Base-by-base conservation (phyloP, 2,113 vertebrate genomes). In the Myrmecobius fasciatus region DNA sequence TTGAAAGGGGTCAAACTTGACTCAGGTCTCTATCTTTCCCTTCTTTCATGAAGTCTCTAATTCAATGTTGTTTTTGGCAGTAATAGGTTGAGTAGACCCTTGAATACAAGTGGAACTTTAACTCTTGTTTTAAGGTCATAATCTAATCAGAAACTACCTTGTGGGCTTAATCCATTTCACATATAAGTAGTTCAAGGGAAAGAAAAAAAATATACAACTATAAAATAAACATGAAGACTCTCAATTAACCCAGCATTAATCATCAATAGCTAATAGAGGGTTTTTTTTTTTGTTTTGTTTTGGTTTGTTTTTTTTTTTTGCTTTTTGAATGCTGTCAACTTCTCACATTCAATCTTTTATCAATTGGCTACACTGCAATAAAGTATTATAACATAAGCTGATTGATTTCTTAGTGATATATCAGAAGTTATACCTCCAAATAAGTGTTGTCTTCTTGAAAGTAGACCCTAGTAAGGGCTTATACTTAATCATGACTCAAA, bases 101-200 rank as follows among this genome's bases (percentile, higher is more conserved):
- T 94, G 28, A 47, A 52, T 88, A 91, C n/a, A 89, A 26, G 14
- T 17, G 9, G 3, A 52, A 47, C 1, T 6, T 52, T n/a, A n/a
- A 2, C 8, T 28, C 36, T 52, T 48, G 47, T 94, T 26, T 1
- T 3, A 48, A 52, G 51, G 91, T 88, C 92, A 52, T 25, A 94
- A n/a, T 46, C 52, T 25, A 92, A 54, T 47, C 31, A 52, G 2
- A 26, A 89, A 12, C 3, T 56, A 90, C 31, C 12, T 46, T 48
- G 25, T 36, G 11, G 52, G 0, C 60, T 56, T 95, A 36, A 93
- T 89, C 46, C 24, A 89, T 93, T 94, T 95, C 83, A 48, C 22
- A 94, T 89, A 31, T 43, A 49, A 46, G 52, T 93, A 1, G 1
- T 92, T 92, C 60, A 3, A 52, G 53, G 22, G 52, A 53, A 91